A percentile compares a stretch with the other conserved stretches of the same genome.
These are phyloP conservation scores for Selene dorsalis DNA, from an alignment of 2,797 vertebrate genomes.

Conservation along the genomic window DNA sequence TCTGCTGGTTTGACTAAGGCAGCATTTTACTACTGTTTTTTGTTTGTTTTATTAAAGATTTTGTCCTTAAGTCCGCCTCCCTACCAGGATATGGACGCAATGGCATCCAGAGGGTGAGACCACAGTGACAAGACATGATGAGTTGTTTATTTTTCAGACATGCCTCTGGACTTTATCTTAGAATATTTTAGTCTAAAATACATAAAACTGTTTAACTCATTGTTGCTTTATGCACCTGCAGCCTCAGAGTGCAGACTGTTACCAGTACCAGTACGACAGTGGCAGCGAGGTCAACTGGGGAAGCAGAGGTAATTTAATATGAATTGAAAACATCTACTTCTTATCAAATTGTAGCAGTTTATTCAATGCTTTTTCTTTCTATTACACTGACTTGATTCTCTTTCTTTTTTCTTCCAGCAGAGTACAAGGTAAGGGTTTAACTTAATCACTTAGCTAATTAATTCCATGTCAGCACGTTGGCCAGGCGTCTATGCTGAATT, in stretches of 20 bases:
- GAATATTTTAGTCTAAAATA: background rate
- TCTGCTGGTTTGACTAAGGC: background rate
- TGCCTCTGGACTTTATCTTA: background rate
- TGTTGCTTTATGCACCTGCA: constrained; percentile 62
- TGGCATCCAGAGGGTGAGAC: constrained; percentile 91
- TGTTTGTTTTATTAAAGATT: constrained; percentile 84
- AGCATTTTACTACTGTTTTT: background rate
- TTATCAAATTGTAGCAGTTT: constrained; percentile 33
- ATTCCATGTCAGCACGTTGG: background rate
- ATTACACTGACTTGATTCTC: constrained; percentile 43
- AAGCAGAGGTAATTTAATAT: constrained; percentile 87
- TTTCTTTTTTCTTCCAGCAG: constrained; percentile 76
- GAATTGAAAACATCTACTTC: constrained; percentile 18
- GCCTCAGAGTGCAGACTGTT: constrained; percentile 95
- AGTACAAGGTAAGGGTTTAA: constrained; percentile 92
- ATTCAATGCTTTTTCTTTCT: constrained; percentile 19
- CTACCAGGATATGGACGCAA: constrained; percentile 94
- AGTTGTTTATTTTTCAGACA: background rate
- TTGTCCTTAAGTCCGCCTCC: constrained; percentile 92
- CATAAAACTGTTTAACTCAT: background rate
- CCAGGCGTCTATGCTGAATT: constrained; percentile 1
- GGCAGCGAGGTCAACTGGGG: constrained; percentile 94
- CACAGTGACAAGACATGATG: background rate
- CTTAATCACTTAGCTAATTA: background rate
- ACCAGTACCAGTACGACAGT: constrained; percentile 91